These are phyloP conservation scores for Cheilosia urbana DNA, from an alignment of 2,888 invertebrate species.

Conservation along the genomic window DNA sequence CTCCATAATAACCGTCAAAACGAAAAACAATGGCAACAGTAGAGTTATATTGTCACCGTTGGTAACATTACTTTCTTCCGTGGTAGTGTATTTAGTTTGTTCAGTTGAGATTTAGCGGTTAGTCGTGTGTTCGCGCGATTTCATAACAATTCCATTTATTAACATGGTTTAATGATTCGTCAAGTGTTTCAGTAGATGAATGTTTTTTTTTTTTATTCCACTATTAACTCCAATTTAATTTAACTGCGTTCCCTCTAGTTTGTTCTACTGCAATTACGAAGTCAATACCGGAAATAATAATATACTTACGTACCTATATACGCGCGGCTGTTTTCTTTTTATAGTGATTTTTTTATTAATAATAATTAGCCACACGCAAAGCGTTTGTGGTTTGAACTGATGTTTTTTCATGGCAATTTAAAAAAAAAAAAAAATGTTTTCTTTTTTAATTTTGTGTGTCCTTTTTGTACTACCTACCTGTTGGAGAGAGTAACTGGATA, in stretches of 20 bases:
- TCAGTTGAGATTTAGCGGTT: conserved; percentile 65
- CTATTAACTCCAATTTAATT: background rate
- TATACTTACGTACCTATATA: conserved; percentile 24
- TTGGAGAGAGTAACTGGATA: conserved; percentile 58
- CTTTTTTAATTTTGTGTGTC: background rate
- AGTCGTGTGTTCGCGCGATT: conserved; percentile 69
- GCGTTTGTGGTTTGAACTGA: conserved; percentile 27
- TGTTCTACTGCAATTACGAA: conserved; percentile 51
- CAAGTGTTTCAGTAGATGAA: conserved; percentile 28
- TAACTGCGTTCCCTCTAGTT: conserved; percentile 54
- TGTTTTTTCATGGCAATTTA: conserved; percentile 58
- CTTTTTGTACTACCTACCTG: background rate
- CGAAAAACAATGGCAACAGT: conserved; percentile 69
- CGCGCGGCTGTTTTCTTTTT: conserved; percentile 5
- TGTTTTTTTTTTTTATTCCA: conserved; percentile 4
- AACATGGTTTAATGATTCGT: conserved; percentile 68
- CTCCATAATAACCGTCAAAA: conserved; percentile 42
- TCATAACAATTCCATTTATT: conserved; percentile 53
- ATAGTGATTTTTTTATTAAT: conserved; percentile 27
- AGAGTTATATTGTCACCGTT: conserved; percentile 65
- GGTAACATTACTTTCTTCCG: conserved; percentile 74
- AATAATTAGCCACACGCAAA: conserved; percentile 49
- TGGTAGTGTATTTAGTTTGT: conserved; percentile 69
- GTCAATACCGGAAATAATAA: conserved; percentile 54
- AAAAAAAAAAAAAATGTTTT: no score